phyloP scores from a whole-genome alignment of 1,140 invertebrate species.

The Bombus confusus region DNA sequence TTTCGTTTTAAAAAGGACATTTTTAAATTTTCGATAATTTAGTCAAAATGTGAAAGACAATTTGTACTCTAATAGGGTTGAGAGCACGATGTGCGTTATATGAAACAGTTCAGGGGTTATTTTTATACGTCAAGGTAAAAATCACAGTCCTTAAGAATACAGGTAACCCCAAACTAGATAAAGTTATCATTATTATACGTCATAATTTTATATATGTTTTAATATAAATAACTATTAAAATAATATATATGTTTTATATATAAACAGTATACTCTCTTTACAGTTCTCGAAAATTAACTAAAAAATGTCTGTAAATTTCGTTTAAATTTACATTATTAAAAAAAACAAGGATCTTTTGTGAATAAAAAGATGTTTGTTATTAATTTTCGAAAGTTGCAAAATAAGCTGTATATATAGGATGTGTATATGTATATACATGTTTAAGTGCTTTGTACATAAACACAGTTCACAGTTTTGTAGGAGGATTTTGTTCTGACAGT shows the following conservation, averaged over 20 bases:
- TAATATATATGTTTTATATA: conserved; percentile 23
- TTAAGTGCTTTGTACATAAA: conserved; percentile 50
- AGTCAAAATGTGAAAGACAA: conserved; percentile 36
- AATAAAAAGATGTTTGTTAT: conserved; percentile 11
- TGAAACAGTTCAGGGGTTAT: conserved; percentile 21
- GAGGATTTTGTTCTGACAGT: conserved; percentile 82
- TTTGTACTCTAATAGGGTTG: conserved; percentile 59
- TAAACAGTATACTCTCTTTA: neutral
- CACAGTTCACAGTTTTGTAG: conserved; percentile 71
- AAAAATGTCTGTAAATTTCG: conserved; percentile 1
- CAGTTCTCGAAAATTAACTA: conserved; percentile 3
- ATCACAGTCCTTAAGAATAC: neutral
- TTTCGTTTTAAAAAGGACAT: conserved; percentile 26
- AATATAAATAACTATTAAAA: conserved; percentile 36
- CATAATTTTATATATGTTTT: conserved; percentile 29
- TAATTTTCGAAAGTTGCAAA: conserved; percentile 21
- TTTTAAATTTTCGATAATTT: conserved; percentile 37
- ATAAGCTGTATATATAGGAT: conserved; percentile 2
- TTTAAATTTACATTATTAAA: neutral
- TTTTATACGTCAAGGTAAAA: neutral
- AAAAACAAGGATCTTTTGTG: neutral
- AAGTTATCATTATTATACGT: neutral
- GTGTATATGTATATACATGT: conserved; percentile 23
- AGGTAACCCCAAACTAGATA: neutral
- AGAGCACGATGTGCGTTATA: conserved; percentile 26